Evolutionary conservation across 1,140 invertebrate species (phyloP).

Genomic region (Lysiphlebus fabarum): DNA sequence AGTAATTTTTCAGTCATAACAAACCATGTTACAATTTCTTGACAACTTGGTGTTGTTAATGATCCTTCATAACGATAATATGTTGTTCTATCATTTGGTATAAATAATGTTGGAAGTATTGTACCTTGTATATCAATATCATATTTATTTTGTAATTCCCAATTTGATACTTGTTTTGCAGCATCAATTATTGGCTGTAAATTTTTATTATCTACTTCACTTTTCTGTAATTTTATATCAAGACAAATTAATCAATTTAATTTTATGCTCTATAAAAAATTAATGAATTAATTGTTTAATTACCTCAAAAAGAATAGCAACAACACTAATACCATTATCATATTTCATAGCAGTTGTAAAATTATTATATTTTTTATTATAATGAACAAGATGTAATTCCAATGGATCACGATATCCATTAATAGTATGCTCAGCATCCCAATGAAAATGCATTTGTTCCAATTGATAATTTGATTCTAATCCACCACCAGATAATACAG

Average conservation of each 20-base stretch:
- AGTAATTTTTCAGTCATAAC: conserved; percentile 62
- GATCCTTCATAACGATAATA: conserved; percentile 72
- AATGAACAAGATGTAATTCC: conserved; percentile 72
- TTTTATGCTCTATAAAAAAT: not conserved
- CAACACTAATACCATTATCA: conserved; percentile 65
- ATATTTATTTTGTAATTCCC: conserved; percentile 26
- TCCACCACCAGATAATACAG: conserved; percentile 55
- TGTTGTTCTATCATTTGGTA: conserved; percentile 55
- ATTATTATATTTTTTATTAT: conserved; percentile 59
- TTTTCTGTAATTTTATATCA: conserved; percentile 37
- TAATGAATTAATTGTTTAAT: conserved; percentile 8
- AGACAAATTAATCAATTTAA: not conserved
- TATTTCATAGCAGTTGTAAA: conserved; percentile 57
- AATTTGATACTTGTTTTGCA: conserved; percentile 40
- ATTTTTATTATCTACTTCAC: conserved; percentile 52
- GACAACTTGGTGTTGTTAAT: conserved; percentile 72
- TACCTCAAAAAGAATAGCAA: conserved; percentile 70
- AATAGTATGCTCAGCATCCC: conserved; percentile 74
- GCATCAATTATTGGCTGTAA: conserved; percentile 51
- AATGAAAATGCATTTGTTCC: conserved; percentile 75
- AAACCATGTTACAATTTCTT: conserved; percentile 72
- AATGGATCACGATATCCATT: conserved; percentile 57
- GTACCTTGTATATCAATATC: conserved; percentile 33
- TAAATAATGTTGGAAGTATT: conserved; percentile 49
- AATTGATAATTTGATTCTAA: conserved; percentile 59